Conservation (phyloP, 2,888 invertebrate species). For the Coelinius sp. region DNA sequence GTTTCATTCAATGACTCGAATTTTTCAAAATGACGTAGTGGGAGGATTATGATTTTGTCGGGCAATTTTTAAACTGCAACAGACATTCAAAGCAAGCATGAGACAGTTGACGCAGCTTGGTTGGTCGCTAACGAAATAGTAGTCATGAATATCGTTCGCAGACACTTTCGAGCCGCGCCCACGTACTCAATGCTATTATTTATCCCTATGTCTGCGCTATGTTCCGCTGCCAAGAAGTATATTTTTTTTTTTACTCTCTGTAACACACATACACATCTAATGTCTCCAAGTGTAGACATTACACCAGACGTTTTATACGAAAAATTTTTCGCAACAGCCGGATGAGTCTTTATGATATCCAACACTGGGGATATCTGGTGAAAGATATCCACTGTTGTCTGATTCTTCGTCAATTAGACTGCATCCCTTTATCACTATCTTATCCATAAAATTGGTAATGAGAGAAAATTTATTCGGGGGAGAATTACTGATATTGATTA, state of each 20-base stretch:
- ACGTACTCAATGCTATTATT: constrained; percentile 60
- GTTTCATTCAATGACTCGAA: too few species aligned
- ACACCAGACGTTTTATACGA: constrained; percentile 2
- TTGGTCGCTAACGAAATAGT: constrained; percentile 50
- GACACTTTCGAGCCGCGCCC: constrained; percentile 65
- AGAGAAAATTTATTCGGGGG: too few species aligned
- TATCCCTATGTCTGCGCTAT: constrained; percentile 63
- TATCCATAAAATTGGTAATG: too few species aligned
- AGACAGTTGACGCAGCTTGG: not conserved
- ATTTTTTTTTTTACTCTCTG: constrained; percentile 57
- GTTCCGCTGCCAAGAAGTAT: constrained; percentile 63
- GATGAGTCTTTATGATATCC: not conserved
- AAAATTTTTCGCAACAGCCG: not conserved
- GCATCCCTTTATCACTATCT: too few species aligned
- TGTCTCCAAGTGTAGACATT: not conserved
- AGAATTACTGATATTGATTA: too few species aligned
- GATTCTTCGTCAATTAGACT: too few species aligned
- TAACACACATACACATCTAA: not conserved
- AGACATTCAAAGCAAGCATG: not conserved
- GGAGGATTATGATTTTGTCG: too few species aligned
- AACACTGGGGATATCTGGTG: too few species aligned
- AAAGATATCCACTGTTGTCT: too few species aligned
- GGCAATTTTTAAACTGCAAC: not conserved
- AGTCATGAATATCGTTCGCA: constrained; percentile 59
- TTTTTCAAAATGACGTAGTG: too few species aligned